phyloP scores from a whole-genome alignment of 2,113 vertebrate genomes.

The Salvelinus namaycush region DNA sequence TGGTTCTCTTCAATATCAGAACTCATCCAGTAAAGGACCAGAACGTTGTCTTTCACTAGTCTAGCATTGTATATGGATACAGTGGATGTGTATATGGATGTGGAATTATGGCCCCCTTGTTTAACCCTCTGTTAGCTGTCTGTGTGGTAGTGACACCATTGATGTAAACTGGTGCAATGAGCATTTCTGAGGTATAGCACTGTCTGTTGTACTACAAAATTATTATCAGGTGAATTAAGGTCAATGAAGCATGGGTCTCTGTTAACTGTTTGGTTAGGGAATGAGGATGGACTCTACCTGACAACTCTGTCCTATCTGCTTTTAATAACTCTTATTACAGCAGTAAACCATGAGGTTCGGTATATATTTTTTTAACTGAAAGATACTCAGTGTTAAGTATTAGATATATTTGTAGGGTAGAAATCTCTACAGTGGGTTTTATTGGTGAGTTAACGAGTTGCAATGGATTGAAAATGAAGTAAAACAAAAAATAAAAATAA shows the following conservation, averaged over 20 bases:
- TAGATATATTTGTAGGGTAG: constrained; percentile 73
- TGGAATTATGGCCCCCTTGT: constrained; percentile 7
- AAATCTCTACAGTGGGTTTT: constrained; percentile 70
- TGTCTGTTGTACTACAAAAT: constrained; percentile 32
- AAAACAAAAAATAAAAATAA: constrained; percentile 6
- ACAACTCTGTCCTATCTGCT: constrained; percentile 17
- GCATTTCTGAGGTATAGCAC: constrained; percentile 41
- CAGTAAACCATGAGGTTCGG: constrained; percentile 59
- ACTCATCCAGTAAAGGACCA: constrained; percentile 1
- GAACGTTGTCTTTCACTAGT: background rate
- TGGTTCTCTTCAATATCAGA: constrained; percentile 5
- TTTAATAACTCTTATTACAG: constrained; percentile 24
- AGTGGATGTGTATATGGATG: constrained; percentile 24
- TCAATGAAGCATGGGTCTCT: constrained; percentile 35
- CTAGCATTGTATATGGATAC: constrained; percentile 5
- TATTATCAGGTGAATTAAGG: constrained; percentile 41
- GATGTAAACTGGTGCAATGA: constrained; percentile 28
- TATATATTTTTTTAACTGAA: constrained; percentile 61
- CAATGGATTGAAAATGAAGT: constrained; percentile 58
- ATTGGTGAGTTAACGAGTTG: constrained; percentile 72
- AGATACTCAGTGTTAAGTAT: constrained; percentile 68
- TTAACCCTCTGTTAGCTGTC: constrained; percentile 26
- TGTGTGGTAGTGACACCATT: constrained; percentile 25
- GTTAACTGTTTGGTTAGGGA: constrained; percentile 5
- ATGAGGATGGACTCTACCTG: constrained; percentile 6